A percentile compares a stretch with the other conserved stretches of the same genome.
Evolutionary conservation across 2,888 invertebrate species (phyloP).

Genomic region (Hirtodrosophila duncani): DNA sequence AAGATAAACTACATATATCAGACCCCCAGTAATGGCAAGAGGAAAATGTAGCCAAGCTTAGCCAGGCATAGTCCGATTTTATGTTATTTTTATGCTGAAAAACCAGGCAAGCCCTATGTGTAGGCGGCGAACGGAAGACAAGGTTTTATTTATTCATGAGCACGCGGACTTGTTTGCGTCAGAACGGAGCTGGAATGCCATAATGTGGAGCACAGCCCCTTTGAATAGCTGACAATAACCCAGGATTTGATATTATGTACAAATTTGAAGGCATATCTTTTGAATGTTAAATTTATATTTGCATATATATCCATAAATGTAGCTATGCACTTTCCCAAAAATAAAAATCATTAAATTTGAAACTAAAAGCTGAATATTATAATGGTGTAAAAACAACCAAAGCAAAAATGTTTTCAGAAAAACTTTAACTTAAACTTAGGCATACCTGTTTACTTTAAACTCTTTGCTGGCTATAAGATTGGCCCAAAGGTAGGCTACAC

Average conservation of each 20-base stretch:
- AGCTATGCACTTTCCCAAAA: constrained; percentile 4
- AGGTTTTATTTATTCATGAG: constrained; percentile 62
- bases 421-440: constrained; percentile 11
- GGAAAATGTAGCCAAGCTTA: constrained; percentile 36
- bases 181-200: constrained; percentile 18
- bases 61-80: constrained; percentile 56
- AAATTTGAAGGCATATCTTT: too few relatives aligned
- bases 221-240: constrained; percentile 19
- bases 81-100: constrained; percentile 59
- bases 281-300: too few relatives aligned
- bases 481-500: constrained; percentile 39
- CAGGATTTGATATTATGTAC: background rate
- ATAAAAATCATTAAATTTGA: too few relatives aligned
- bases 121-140: constrained; percentile 6
- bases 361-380: background rate
- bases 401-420: background rate
- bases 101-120: background rate
- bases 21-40: constrained; percentile 22
- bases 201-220: constrained; percentile 24
- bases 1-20: constrained; percentile 30
- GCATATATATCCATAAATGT: constrained; percentile 11
- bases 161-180: constrained; percentile 40
- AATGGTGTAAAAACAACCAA: background rate
- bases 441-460: constrained; percentile 44
- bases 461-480: constrained; percentile 4